Percentiles rank a stretch among this genome's conserved stretches.
Evolutionary conservation across 2,888 invertebrate species (phyloP).

Genomic region (Timandra comae): DNA sequence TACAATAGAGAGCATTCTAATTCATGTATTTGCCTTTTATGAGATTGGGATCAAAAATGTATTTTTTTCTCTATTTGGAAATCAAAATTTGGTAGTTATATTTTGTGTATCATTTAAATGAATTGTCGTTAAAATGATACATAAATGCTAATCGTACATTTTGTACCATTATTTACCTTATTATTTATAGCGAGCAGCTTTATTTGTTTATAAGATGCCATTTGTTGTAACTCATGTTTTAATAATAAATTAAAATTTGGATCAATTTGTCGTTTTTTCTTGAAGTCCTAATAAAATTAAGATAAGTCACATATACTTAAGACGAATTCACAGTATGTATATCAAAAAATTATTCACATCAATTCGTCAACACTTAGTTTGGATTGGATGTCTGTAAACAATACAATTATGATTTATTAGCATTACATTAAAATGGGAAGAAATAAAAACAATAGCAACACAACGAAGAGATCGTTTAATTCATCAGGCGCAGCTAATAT

Average conservation of each 20-base stretch:
- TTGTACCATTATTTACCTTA: conserved; percentile 14
- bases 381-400: too few relatives aligned
- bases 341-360: too few relatives aligned
- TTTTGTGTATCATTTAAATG: conserved; percentile 15
- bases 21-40: conserved; percentile 4
- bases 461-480: too few relatives aligned
- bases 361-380: too few relatives aligned
- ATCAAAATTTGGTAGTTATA: conserved; percentile 32
- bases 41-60: conserved; percentile 62
- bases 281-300: too few relatives aligned
- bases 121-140: conserved; percentile 1
- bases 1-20: conserved; percentile 13
- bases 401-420: too few relatives aligned
- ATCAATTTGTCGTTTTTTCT: conserved; percentile 35
- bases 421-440: too few relatives aligned
- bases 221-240: conserved; percentile 77
- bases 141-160: conserved; percentile 8
- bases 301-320: too few relatives aligned
- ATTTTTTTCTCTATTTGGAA: conserved; percentile 33
- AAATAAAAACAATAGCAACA: too few relatives aligned
- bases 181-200: conserved; percentile 59
- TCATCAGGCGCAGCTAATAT: too few relatives aligned
- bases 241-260: conserved; percentile 69
- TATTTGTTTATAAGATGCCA: conserved; percentile 75
- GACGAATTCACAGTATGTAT: too few relatives aligned